phyloP scores from a whole-genome alignment of 2,888 invertebrate genomes.

The Parnassius apollo region DNA sequence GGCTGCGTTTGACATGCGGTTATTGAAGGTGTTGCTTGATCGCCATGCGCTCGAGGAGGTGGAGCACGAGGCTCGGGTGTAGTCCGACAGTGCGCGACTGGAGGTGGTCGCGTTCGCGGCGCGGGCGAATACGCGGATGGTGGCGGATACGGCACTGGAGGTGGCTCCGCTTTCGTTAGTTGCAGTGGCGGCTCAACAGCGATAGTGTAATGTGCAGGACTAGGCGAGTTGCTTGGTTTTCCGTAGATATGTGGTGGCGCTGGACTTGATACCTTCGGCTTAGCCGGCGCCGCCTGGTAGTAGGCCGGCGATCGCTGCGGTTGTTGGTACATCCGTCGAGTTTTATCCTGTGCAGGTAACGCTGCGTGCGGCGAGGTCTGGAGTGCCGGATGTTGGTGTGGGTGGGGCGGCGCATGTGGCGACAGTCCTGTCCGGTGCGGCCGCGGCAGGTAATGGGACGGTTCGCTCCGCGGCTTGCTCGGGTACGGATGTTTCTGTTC shows the following conservation, averaged over 20 bases:
- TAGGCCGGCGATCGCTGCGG: slow-evolving; percentile 73
- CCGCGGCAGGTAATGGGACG: slow-evolving; percentile 79
- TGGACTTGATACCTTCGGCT: slow-evolving; percentile 88
- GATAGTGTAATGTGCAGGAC: slow-evolving; percentile 64
- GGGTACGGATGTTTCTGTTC: slow-evolving; percentile 82
- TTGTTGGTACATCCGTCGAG: slow-evolving; percentile 58
- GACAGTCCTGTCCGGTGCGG: slow-evolving; percentile 73
- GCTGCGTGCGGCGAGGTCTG: slow-evolving; percentile 67
- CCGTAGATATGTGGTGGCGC: slow-evolving; percentile 89
- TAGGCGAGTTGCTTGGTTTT: slow-evolving; percentile 79
- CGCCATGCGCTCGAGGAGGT: slow-evolving; percentile 55
- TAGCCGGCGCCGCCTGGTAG: slow-evolving; percentile 75
- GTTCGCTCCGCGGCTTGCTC: slow-evolving; percentile 80
- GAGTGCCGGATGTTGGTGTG: slow-evolving; percentile 68
- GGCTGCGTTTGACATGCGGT: slow-evolving; percentile 88
- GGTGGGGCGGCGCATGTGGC: slow-evolving; percentile 79
- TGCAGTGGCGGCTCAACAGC: slow-evolving; percentile 74
- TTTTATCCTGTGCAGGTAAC: slow-evolving; percentile 54
- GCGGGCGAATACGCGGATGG: slow-evolving; percentile 64
- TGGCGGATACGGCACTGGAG: slow-evolving; percentile 69
- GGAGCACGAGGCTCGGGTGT: slow-evolving; percentile 75
- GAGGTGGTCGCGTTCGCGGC: slow-evolving; percentile 71
- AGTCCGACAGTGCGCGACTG: slow-evolving; percentile 77
- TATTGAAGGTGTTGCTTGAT: slow-evolving; percentile 46
- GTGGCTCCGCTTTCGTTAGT: slow-evolving; percentile 79